Evolutionary conservation across 2,113 vertebrate species (phyloP).

Genomic region (Syngnathoides biaculeatus): DNA sequence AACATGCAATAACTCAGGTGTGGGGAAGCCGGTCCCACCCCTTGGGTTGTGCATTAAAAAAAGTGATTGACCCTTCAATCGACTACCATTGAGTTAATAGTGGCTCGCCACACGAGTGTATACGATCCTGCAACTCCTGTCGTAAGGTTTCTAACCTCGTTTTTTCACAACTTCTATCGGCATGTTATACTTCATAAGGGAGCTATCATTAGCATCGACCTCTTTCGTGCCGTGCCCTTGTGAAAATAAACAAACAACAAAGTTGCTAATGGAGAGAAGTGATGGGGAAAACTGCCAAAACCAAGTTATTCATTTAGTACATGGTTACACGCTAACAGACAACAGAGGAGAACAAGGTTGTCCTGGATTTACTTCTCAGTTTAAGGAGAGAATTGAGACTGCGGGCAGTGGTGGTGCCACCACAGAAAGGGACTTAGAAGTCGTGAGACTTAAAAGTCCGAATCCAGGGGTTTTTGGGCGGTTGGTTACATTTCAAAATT

Average conservation of each 20-base stretch:
- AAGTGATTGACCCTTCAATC: constrained; percentile 72
- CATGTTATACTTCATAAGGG: constrained; percentile 18
- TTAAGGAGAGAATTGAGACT: too few species aligned
- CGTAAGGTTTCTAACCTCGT: constrained; percentile 59
- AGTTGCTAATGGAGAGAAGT: too few species aligned
- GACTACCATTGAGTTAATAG: constrained; percentile 74
- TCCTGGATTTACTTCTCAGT: too few species aligned
- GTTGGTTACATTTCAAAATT: too few species aligned
- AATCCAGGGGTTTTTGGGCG: too few species aligned
- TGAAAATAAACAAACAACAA: not conserved
- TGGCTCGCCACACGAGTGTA: constrained; percentile 33
- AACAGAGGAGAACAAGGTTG: too few species aligned
- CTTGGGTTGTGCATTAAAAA: constrained; percentile 68
- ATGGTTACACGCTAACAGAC: too few species aligned
- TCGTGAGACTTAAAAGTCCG: too few species aligned
- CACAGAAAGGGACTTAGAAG: too few species aligned
- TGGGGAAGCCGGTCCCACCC: constrained; percentile 25
- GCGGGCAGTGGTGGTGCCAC: too few species aligned
- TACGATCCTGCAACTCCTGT: constrained; percentile 19
- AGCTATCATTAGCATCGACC: not conserved
- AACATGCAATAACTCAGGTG: constrained; percentile 68
- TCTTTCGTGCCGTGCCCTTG: not conserved
- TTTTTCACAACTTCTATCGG: constrained; percentile 56
- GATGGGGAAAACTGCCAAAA: too few species aligned
- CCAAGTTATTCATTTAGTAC: too few species aligned